A percentile compares a stretch with the other conserved stretches of the same genome.
phyloP scores from a whole-genome alignment of 2,888 invertebrate genomes.

The Caenorhabditis afra region DNA sequence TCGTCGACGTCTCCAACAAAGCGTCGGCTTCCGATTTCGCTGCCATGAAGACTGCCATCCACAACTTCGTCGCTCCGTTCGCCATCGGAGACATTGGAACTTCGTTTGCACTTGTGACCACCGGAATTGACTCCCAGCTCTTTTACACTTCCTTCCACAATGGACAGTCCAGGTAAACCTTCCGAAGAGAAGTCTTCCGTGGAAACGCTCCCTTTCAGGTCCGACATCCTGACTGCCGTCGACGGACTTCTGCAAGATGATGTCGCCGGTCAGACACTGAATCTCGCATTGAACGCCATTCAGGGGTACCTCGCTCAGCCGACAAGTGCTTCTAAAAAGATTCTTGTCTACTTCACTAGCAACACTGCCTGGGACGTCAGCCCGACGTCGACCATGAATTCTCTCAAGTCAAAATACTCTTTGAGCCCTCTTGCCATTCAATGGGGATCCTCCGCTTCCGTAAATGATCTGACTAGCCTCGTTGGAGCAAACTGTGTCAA shows the following conservation, averaged over 20 bases:
- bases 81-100: conserved; percentile 56
- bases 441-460: conserved; percentile 49
- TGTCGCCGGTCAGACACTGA: conserved; percentile 60
- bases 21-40: conserved; percentile 62
- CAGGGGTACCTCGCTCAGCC: conserved; percentile 55
- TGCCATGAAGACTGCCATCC: conserved; percentile 64
- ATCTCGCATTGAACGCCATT: conserved; percentile 60
- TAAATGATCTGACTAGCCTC: conserved; percentile 49
- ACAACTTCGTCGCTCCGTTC: conserved; percentile 61
- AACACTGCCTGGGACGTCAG: conserved; percentile 64
- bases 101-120: conserved; percentile 65
- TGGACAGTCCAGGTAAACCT: conserved; percentile 64
- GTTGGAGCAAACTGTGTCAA: conserved; percentile 56
- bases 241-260: conserved; percentile 63
- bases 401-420: conserved; percentile 48
- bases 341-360: conserved; percentile 66
- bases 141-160: conserved; percentile 69
- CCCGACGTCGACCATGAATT: conserved; percentile 52
- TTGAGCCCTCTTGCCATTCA: conserved; percentile 65
- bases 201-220: conserved; percentile 29
- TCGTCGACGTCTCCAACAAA: conserved; percentile 67
- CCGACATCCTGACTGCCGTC: conserved; percentile 49
- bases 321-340: conserved; percentile 49
- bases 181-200: not conserved
- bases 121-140: conserved; percentile 67